Evolutionary conservation across 1,140 invertebrate species (phyloP).

Genomic region (Ylistrum balloti): DNA sequence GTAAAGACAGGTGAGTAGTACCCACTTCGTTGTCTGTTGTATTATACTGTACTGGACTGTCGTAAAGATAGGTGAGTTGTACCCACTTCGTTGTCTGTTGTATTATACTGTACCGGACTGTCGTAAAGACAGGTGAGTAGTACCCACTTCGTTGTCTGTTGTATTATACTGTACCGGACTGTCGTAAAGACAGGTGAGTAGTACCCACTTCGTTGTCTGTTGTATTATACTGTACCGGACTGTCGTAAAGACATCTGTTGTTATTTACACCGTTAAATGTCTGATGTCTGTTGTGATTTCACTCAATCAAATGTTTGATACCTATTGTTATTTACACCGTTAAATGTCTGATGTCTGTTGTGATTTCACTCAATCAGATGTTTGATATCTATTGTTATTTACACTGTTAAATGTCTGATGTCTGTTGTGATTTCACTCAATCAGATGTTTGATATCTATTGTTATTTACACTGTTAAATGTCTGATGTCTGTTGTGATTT

Average conservation of each 20-base stretch:
- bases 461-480: no score
- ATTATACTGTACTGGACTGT: background rate
- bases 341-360: no score
- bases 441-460: no score
- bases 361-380: no score
- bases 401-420: no score
- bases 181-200: conserved; percentile 86
- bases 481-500: no score
- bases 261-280: background rate
- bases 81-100: background rate
- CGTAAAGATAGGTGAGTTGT: background rate
- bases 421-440: no score
- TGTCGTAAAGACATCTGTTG: background rate
- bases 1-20: no score
- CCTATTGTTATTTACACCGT: background rate
- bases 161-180: no score
- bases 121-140: no score
- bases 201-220: conserved; percentile 66
- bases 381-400: conserved; percentile 39
- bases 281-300: background rate
- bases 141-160: no score
- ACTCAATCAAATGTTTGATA: conserved; percentile 45
- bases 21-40: conserved; percentile 34
- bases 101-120: conserved; percentile 39
- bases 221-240: conserved; percentile 22